These are phyloP conservation scores for Mystacides longicornis DNA, from an alignment of 2,888 invertebrate genomes.

Conservation along the genomic window DNA sequence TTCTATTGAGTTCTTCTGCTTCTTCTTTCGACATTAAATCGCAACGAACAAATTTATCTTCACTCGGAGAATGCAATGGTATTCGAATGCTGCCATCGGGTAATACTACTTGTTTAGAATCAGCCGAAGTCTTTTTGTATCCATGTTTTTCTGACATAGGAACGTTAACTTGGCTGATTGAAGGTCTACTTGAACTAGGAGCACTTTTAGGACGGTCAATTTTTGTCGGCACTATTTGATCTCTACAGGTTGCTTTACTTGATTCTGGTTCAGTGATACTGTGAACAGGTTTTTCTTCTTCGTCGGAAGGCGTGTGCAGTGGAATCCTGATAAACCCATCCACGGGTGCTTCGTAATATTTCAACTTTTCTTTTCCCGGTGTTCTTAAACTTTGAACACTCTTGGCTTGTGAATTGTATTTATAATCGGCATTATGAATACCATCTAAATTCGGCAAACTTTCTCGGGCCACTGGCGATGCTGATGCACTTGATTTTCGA, in stretches of 20 bases:
- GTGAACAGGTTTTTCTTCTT: conserved; percentile 36
- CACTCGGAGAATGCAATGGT: conserved; percentile 47
- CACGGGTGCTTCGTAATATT: conserved; percentile 57
- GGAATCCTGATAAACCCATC: conserved; percentile 66
- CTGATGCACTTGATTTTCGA: conserved; percentile 39
- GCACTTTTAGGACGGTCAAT: conserved; percentile 24
- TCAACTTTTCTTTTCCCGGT: conserved; percentile 30
- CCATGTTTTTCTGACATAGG: conserved; percentile 31
- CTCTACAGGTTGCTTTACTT: background rate
- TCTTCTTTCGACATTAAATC: conserved; percentile 24
- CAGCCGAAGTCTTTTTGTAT: conserved; percentile 27
- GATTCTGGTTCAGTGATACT: conserved; percentile 10
- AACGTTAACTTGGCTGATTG: conserved; percentile 18
- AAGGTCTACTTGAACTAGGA: conserved; percentile 25
- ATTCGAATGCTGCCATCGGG: conserved; percentile 54
- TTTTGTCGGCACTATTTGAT: conserved; percentile 15
- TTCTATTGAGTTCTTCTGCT: conserved; percentile 21
- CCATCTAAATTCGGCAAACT: conserved; percentile 33
- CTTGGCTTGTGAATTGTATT: conserved; percentile 30
- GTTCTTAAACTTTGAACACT: conserved; percentile 33
- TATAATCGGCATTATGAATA: conserved; percentile 40
- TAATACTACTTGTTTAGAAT: conserved; percentile 30
- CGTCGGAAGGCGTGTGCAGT: conserved; percentile 66
- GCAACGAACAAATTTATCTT: conserved; percentile 29
- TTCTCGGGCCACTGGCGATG: conserved; percentile 35